Evolutionary conservation across 2,797 vertebrate species (phyloP).

Genomic region (Pterois miles): DNA sequence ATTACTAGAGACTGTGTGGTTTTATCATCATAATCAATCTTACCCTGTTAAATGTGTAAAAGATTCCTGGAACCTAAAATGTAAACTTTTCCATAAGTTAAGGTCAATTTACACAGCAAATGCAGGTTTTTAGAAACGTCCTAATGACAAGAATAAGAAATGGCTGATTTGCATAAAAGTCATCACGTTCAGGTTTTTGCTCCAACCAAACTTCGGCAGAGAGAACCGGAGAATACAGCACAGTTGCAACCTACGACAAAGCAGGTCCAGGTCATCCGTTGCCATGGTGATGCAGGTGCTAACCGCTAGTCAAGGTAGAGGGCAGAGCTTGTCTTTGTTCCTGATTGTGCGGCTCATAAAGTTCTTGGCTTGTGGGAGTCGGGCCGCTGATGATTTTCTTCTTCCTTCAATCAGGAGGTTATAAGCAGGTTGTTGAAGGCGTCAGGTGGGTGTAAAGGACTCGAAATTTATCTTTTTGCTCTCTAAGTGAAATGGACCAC

Average conservation of each 20-base stretch:
- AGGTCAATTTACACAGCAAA: background rate
- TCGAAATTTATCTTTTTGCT: background rate
- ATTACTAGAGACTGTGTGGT: background rate
- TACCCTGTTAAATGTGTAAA: background rate
- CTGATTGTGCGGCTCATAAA: constrained; percentile 17
- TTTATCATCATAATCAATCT: background rate
- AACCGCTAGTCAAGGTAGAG: constrained; percentile 3
- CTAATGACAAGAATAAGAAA: background rate
- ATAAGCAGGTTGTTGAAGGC: background rate
- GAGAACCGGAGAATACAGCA: background rate
- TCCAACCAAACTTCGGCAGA: background rate
- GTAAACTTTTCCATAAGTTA: background rate
- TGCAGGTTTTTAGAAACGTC: background rate
- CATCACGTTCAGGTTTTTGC: background rate
- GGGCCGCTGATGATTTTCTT: constrained; percentile 6
- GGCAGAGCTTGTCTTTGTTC: constrained; percentile 6
- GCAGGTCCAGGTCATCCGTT: constrained; percentile 29
- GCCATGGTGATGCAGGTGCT: constrained; percentile 43
- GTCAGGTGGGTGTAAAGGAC: constrained; percentile 8
- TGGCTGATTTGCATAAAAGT: background rate
- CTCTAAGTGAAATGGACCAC: background rate
- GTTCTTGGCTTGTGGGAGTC: background rate
- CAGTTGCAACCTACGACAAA: background rate
- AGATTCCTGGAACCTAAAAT: background rate
- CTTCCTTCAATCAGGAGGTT: constrained; percentile 1